A percentile compares a stretch with the other conserved stretches of the same genome.
These are phyloP conservation scores for Numida meleagris DNA, from an alignment of 2,113 vertebrate species.

Conservation along the genomic window DNA sequence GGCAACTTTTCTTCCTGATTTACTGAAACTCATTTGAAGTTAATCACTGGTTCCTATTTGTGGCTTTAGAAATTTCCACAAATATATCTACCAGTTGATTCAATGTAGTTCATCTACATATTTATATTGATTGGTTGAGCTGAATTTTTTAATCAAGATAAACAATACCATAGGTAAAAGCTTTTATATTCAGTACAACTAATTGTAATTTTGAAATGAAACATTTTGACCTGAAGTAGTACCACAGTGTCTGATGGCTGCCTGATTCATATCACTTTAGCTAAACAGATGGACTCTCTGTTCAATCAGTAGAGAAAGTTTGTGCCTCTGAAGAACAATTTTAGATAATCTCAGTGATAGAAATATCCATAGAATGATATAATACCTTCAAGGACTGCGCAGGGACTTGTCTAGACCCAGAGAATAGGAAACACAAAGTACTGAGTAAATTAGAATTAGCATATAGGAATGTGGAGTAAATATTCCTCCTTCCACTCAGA, in stretches of 20 bases:
- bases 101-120: neutral
- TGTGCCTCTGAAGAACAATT: neutral
- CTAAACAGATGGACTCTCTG: neutral
- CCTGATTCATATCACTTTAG: neutral
- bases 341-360: neutral
- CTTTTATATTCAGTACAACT: neutral
- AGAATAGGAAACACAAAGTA: neutral
- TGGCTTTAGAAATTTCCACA: neutral
- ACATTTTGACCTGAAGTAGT: neutral
- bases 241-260: neutral
- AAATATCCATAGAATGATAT: neutral
- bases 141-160: neutral
- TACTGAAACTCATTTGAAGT: neutral
- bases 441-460: neutral
- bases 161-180: neutral
- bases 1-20: neutral
- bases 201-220: neutral
- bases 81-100: neutral
- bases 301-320: neutral
- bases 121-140: neutral
- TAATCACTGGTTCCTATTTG: neutral
- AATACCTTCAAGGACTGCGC: neutral
- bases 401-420: neutral
- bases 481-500: neutral
- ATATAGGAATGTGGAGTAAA: neutral